A percentile compares a stretch with the other conserved stretches of the same genome.
These are phyloP conservation scores for Dioctria linearis DNA, from an alignment of 2,888 invertebrate species.

Conservation along the genomic window DNA sequence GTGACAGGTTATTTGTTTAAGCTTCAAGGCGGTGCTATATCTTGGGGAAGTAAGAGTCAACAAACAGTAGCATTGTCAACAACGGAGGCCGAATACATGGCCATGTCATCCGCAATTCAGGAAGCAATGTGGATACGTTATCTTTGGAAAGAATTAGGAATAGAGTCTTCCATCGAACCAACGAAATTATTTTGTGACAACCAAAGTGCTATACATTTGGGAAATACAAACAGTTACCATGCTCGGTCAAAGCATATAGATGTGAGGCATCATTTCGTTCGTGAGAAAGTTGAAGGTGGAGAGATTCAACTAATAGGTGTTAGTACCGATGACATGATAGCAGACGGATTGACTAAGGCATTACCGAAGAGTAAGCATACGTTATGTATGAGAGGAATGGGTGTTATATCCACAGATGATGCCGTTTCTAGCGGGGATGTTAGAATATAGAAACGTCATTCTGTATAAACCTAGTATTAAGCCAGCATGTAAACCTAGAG, in stretches of 20 bases:
- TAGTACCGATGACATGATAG: constrained; percentile 43
- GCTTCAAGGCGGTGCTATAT: constrained; percentile 53
- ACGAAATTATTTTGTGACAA: constrained; percentile 50
- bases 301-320: constrained; percentile 34
- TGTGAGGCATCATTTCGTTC: constrained; percentile 50
- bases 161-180: constrained; percentile 20
- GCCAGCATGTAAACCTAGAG: too few relatives aligned
- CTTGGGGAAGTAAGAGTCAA: constrained; percentile 57
- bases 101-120: constrained; percentile 56
- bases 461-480: too few relatives aligned
- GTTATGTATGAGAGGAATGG: too few relatives aligned
- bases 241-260: constrained; percentile 45
- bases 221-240: constrained; percentile 49
- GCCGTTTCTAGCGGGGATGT: too few relatives aligned
- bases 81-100: constrained; percentile 58
- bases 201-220: constrained; percentile 50
- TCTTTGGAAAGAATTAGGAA: constrained; percentile 34
- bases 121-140: constrained; percentile 50
- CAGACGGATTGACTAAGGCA: constrained; percentile 37
- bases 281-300: constrained; percentile 41
- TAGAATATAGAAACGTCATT: too few relatives aligned
- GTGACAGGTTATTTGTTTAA: constrained; percentile 54
- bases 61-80: constrained; percentile 55
- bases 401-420: too few relatives aligned
- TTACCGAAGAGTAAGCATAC: too few relatives aligned